phyloP scores from a whole-genome alignment of 2,113 vertebrate species.

The Chionodraco myersi region DNA sequence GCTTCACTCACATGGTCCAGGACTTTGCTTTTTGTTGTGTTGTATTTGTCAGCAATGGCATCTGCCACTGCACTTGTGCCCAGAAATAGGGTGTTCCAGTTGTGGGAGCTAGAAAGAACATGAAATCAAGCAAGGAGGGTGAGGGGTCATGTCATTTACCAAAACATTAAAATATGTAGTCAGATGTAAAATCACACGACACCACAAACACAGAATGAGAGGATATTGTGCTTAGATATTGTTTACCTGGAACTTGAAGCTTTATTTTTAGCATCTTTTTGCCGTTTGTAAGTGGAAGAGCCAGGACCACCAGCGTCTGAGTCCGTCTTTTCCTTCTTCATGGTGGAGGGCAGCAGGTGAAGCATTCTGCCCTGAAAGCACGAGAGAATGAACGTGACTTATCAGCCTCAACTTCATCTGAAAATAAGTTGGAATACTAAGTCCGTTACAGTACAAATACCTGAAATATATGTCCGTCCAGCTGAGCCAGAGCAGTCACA shows the following conservation, averaged over 20 bases:
- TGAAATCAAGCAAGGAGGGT: neutral
- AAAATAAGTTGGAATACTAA: neutral
- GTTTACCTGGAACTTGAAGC: constrained; percentile 90
- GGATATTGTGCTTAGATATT: neutral
- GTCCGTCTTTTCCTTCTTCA: constrained; percentile 88
- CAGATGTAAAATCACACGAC: neutral
- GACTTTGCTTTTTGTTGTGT: constrained; percentile 94
- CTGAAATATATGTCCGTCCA: constrained; percentile 97
- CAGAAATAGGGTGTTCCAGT: constrained; percentile 96
- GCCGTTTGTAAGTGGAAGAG: constrained; percentile 90
- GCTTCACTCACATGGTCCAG: constrained; percentile 91
- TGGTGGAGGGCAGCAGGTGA: constrained; percentile 91
- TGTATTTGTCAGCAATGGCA: constrained; percentile 94
- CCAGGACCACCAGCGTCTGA: constrained; percentile 61
- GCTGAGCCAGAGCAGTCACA: constrained; percentile 87
- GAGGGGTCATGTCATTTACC: neutral
- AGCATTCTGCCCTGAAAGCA: constrained; percentile 91
- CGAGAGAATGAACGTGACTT: neutral
- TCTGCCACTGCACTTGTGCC: constrained; percentile 94
- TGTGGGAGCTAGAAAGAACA: constrained; percentile 88
- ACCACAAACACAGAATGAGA: neutral
- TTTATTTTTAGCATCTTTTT: constrained; percentile 92
- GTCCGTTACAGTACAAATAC: constrained; percentile 69
- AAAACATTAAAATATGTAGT: neutral
- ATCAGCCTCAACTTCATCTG: neutral